phyloP scores from a whole-genome alignment of 2,888 invertebrate species.

The Caenorhabditis sp. region DNA sequence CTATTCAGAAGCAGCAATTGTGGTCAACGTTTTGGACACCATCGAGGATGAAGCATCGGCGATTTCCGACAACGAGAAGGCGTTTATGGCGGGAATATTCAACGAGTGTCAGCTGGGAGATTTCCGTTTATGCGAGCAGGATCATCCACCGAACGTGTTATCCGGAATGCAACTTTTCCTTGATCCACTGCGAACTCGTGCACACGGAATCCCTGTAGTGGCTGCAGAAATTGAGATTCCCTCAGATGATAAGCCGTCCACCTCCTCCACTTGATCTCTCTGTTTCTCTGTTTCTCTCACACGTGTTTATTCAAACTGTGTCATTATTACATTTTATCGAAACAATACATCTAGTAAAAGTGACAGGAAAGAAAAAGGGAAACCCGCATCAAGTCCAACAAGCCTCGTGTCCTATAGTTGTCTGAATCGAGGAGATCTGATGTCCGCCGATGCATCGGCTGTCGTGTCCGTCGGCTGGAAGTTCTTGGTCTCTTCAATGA shows the following conservation, averaged over 20 bases:
- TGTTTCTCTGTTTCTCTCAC: not conserved
- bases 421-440: slow-evolving; percentile 61
- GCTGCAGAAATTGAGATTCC: slow-evolving; percentile 24
- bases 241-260: slow-evolving; percentile 11
- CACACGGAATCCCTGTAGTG: slow-evolving; percentile 48
- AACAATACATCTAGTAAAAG: slow-evolving; percentile 26
- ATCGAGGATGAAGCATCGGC: slow-evolving; percentile 62
- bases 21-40: slow-evolving; percentile 56
- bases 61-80: slow-evolving; percentile 43
- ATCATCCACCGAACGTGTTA: slow-evolving; percentile 42
- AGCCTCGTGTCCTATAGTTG: slow-evolving; percentile 36
- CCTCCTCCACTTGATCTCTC: slow-evolving; percentile 9
- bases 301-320: not conserved
- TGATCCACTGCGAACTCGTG: slow-evolving; percentile 64
- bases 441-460: slow-evolving; percentile 17
- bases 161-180: slow-evolving; percentile 28
- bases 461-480: slow-evolving; percentile 54
- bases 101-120: slow-evolving; percentile 34
- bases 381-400: slow-evolving; percentile 35
- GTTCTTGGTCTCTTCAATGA: slow-evolving; percentile 70
- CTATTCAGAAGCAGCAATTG: slow-evolving; percentile 62
- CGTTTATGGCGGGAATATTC: slow-evolving; percentile 40
- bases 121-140: slow-evolving; percentile 45
- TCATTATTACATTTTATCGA: slow-evolving; percentile 40
- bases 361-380: not conserved